Evolutionary conservation across 1,140 invertebrate species (phyloP).

Genomic region (Thereuonema tuberculata): DNA sequence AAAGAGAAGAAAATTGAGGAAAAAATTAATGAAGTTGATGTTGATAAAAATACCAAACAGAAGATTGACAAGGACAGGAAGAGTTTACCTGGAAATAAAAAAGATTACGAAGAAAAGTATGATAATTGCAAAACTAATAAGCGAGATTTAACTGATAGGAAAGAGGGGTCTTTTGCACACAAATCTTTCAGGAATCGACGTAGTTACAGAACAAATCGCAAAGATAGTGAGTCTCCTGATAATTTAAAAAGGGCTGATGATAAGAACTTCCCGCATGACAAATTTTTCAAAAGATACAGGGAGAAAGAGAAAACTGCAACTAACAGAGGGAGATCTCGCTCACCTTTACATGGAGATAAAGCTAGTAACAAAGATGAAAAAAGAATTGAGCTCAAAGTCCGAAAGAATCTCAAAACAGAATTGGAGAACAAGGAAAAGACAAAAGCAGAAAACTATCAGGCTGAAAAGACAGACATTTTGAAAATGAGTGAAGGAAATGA

Average conservation of each 20-base stretch:
- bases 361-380: not conserved
- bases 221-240: not conserved
- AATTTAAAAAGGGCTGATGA: not conserved
- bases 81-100: not conserved
- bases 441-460: too few relatives aligned
- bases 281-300: not conserved
- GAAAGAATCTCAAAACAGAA: too few relatives aligned
- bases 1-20: too few relatives aligned
- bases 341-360: not conserved
- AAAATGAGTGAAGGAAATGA: too few relatives aligned
- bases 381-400: not conserved
- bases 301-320: not conserved
- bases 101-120: not conserved
- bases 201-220: not conserved
- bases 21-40: too few relatives aligned
- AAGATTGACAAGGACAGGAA: not conserved
- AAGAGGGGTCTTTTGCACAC: too few relatives aligned
- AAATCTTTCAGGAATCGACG: not conserved
- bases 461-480: too few relatives aligned
- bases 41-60: not conserved
- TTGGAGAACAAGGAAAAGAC: too few relatives aligned
- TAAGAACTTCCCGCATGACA: not conserved
- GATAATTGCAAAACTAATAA: not conserved
- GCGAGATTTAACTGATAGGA: not conserved
- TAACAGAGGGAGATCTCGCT: not conserved